phyloP scores from a whole-genome alignment of 2,888 invertebrate genomes.

The Herminia tarsipennalis region DNA sequence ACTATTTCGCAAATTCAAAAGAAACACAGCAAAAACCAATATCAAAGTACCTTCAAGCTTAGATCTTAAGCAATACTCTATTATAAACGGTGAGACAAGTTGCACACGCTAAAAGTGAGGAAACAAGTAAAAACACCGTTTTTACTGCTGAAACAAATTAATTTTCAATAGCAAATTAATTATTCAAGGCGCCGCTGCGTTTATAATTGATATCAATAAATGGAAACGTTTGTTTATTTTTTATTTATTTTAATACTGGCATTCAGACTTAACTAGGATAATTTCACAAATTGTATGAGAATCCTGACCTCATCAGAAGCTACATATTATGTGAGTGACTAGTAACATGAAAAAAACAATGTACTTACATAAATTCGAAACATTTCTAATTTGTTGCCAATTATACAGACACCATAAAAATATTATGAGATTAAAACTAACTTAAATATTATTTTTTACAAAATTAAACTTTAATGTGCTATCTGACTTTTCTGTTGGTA shows the following conservation, averaged over 20 bases:
- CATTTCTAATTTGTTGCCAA: conserved; percentile 13
- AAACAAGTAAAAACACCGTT: conserved; percentile 43
- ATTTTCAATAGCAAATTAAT: conserved; percentile 21
- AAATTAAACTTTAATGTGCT: conserved; percentile 46
- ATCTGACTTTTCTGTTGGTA: conserved; percentile 68
- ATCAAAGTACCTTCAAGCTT: conserved; percentile 36
- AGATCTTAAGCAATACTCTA: conserved; percentile 49
- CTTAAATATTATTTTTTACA: no score
- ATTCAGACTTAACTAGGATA: conserved; percentile 46
- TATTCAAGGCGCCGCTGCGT: conserved; percentile 20
- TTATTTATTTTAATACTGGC: conserved; percentile 51
- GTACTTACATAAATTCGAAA: conserved; percentile 44
- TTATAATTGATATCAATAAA: conserved; percentile 7
- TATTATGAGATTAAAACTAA: no score
- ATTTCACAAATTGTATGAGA: conserved; percentile 43
- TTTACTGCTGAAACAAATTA: conserved; percentile 29
- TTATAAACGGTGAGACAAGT: conserved; percentile 54
- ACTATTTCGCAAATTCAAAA: conserved; percentile 27
- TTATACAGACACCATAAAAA: neutral
- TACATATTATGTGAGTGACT: conserved; percentile 48
- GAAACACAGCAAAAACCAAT: conserved; percentile 23
- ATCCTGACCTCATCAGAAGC: conserved; percentile 44
- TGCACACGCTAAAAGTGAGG: conserved; percentile 47
- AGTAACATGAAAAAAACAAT: conserved; percentile 44
- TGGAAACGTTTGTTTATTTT: conserved; percentile 10